Evolutionary conservation across 2,797 vertebrate species (phyloP).

Genomic region (Pangasius mekongensis): DNA sequence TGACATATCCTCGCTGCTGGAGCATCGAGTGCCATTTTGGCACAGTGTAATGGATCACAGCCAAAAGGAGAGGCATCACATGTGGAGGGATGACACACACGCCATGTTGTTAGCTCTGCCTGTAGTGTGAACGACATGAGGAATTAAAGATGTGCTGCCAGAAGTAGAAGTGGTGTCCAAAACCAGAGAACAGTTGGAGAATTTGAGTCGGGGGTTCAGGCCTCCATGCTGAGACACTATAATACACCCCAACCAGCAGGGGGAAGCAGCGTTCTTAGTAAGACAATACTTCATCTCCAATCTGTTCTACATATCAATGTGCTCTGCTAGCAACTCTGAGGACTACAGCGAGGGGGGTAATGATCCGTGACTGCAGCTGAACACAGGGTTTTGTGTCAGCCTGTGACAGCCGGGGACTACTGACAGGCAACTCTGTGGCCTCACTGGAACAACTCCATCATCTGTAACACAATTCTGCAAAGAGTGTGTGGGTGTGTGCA

Average conservation of each 20-base stretch:
- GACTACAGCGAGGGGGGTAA: conserved; percentile 66
- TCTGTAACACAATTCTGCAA: conserved; percentile 3
- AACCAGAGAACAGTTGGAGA: background rate
- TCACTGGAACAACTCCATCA: conserved; percentile 50
- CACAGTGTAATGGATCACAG: conserved; percentile 6
- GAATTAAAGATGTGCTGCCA: background rate
- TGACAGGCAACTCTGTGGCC: conserved; percentile 37
- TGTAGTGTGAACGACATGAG: background rate
- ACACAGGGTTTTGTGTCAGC: conserved; percentile 42
- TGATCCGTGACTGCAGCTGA: conserved; percentile 68
- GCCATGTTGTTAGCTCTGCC: background rate
- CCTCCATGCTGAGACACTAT: conserved; percentile 36
- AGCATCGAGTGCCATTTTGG: conserved; percentile 6
- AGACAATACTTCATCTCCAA: conserved; percentile 65
- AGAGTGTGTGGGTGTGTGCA: background rate
- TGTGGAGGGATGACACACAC: background rate
- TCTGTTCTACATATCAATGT: conserved; percentile 78
- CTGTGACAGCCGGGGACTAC: conserved; percentile 38
- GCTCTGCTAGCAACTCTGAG: conserved; percentile 48
- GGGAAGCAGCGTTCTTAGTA: conserved; percentile 66
- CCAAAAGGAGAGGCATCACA: conserved; percentile 37
- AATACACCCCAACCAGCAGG: conserved; percentile 66
- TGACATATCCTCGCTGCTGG: background rate
- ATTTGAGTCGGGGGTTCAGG: background rate
- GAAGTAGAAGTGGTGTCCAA: background rate